phyloP scores from a whole-genome alignment of 2,113 vertebrate species.

The Galbula dea region DNA sequence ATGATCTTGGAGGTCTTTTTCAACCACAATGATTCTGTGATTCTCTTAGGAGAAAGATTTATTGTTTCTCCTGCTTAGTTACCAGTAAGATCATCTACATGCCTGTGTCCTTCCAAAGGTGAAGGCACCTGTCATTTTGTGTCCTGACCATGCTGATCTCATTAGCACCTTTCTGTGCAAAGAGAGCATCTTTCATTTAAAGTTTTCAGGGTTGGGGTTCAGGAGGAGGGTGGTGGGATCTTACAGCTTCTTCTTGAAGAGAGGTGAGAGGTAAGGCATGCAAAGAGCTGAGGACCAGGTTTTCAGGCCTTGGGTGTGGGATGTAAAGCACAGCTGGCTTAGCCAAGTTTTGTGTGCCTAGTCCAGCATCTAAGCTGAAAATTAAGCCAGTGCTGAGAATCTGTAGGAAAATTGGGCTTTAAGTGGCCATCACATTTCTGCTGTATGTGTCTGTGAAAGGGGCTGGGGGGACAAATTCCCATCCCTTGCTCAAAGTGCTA shows the following conservation, averaged over 20 bases:
- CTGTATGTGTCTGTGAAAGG: background rate
- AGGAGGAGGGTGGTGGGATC: fast-evolving
- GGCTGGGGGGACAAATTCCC: background rate
- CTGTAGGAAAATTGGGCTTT: background rate
- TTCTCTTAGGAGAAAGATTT: background rate
- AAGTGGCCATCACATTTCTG: background rate
- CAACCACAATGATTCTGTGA: background rate
- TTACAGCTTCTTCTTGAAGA: background rate
- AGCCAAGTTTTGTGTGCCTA: background rate
- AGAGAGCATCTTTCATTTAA: background rate
- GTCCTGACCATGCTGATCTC: background rate
- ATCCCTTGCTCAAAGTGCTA: background rate
- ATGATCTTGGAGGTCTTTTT: too few relatives aligned
- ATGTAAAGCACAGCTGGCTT: background rate
- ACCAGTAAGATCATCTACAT: background rate
- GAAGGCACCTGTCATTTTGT: background rate
- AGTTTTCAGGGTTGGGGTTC: background rate
- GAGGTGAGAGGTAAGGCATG: background rate
- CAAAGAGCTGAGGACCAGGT: background rate
- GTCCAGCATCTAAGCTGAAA: background rate
- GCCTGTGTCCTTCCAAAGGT: background rate
- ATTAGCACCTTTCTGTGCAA: background rate
- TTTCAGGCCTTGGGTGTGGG: background rate
- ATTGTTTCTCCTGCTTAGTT: background rate
- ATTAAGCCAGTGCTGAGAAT: background rate